Evolutionary conservation across 2,888 invertebrate genomes (phyloP).

Genomic region (Baccha elongata): DNA sequence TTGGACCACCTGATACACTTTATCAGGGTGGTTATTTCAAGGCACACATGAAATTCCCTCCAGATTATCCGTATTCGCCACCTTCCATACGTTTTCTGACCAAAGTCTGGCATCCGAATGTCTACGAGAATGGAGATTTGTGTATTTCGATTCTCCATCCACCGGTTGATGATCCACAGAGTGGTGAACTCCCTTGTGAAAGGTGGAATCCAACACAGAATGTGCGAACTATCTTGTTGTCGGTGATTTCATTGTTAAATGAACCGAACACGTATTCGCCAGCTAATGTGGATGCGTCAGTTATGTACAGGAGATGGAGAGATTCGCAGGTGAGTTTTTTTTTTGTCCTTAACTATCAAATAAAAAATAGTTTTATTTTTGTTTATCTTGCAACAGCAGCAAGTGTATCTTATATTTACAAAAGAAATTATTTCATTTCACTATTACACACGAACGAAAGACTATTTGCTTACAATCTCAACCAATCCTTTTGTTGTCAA

Average conservation of each 20-base stretch:
- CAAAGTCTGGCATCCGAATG: constrained; percentile 99
- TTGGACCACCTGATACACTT: constrained; percentile 98
- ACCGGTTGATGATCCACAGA: constrained; percentile 99
- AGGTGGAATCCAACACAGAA: constrained; percentile 99
- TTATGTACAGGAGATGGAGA: constrained; percentile 99
- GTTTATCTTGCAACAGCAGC: background rate
- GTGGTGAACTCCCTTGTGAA: constrained; percentile 99
- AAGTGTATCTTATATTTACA: too few relatives aligned
- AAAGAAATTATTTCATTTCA: too few relatives aligned
- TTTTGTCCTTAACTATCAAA: background rate
- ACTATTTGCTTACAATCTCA: too few relatives aligned
- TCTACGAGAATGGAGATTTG: constrained; percentile 99
- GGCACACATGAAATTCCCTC: constrained; percentile 99
- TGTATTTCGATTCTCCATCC: constrained; percentile 99
- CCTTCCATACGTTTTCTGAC: constrained; percentile 98
- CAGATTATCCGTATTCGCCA: constrained; percentile 99
- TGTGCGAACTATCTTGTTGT: constrained; percentile 98
- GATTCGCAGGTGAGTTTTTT: constrained; percentile 88
- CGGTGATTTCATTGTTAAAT: constrained; percentile 98
- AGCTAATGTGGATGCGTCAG: constrained; percentile 99
- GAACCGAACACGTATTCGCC: constrained; percentile 99
- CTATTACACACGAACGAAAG: too few relatives aligned
- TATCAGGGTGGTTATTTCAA: constrained; percentile 99
- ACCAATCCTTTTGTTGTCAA: too few relatives aligned
- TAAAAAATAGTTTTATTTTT: background rate